Evolutionary conservation across 2,797 vertebrate species (phyloP), one percentile per base, ranked within the genome.

Genomic region (Chrysocyon brachyurus): DNA sequence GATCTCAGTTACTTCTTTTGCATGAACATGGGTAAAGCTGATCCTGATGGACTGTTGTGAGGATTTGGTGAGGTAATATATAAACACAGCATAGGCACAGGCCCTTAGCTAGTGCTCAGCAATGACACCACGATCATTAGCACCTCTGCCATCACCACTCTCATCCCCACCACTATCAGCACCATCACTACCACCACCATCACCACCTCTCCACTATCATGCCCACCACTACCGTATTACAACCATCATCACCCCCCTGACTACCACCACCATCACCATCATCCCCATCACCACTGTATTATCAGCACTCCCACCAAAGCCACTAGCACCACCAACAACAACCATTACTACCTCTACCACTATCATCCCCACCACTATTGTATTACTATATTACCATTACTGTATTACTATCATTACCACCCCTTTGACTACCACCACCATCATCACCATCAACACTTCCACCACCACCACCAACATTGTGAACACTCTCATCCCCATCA

Each of bases 301-400:
- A 28, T 5, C 40, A 17, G 1, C 14, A 83, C 6, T 22, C 40
- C 0, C 6, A 36, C 0, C 21, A 33, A 2, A 40, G 15, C 12
- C 21, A 57, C 0, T 10, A 21, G 5, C 8, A 17, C 9, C 16
- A 28, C 1, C 24, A 52, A 1, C 75, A 54, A 0, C 49, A n/a
- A 26, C 0, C 75, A 31, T 0, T 49, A 19, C 10, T 0, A 22
- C 1, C 4, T 68, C 15, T 33, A 12, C 2, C 54, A 3, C n/a
- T 5, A 79, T 16, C 24, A 28, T 10, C 33, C 5, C 28, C 73
- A 40, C 8, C 26, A 16, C 26, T 61, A 5, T 28, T 49, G 40
- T 6, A 64, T 21, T 26, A 8, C 2, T 54, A 5, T 54, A 12
- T 8, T 54, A 8, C 54, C 6, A 91, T 40, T 6, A 12, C 28